These are phyloP conservation scores for Lysandra coridon DNA, from an alignment of 2,888 invertebrate species.

Conservation along the genomic window DNA sequence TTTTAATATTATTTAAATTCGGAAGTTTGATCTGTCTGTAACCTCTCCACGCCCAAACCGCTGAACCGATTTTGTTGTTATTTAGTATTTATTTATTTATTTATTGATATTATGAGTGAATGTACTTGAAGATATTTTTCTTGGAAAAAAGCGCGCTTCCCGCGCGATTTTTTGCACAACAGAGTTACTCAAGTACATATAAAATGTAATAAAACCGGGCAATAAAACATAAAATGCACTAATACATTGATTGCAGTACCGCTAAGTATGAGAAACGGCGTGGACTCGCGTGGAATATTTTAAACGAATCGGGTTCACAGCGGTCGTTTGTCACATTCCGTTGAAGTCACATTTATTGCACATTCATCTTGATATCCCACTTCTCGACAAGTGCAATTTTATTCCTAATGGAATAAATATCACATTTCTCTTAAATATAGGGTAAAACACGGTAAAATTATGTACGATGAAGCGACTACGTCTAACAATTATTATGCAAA, in stretches of 20 bases:
- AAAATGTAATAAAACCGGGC: neutral
- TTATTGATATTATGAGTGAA: too few relatives aligned
- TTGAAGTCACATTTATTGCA: slow-evolving; percentile 10
- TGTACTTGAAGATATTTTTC: too few relatives aligned
- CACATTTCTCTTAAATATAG: neutral
- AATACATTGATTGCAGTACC: slow-evolving; percentile 1
- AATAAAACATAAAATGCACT: neutral
- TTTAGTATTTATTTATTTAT: too few relatives aligned
- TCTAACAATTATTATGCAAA: neutral
- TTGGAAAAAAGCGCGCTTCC: neutral
- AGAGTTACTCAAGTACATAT: neutral
- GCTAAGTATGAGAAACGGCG: neutral
- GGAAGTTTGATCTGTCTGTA: too few relatives aligned
- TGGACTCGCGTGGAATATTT: neutral
- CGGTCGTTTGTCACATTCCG: neutral
- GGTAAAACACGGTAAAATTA: neutral
- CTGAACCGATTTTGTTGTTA: too few relatives aligned
- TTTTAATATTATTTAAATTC: too few relatives aligned
- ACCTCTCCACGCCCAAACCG: too few relatives aligned
- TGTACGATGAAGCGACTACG: neutral
- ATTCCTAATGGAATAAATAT: neutral
- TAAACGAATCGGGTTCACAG: neutral
- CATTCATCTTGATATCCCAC: slow-evolving; percentile 10
- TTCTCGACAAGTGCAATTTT: slow-evolving; percentile 13
- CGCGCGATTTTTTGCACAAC: neutral